Evolutionary conservation across 1,140 invertebrate genomes (phyloP).

Genomic region (Euglossa dilemma): DNA sequence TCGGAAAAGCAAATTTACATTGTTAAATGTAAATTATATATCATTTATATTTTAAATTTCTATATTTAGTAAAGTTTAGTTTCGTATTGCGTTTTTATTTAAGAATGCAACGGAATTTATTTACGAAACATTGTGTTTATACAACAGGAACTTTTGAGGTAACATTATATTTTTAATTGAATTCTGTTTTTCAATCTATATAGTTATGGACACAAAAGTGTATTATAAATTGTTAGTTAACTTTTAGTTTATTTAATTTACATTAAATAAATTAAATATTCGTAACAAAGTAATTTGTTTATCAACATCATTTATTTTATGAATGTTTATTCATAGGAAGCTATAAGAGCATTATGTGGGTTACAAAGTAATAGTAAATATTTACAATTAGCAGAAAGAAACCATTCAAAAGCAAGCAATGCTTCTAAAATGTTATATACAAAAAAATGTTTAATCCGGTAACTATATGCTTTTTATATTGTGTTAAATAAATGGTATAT

Average conservation of each 20-base stretch:
- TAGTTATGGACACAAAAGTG: not conserved
- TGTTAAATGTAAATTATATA: too few species aligned
- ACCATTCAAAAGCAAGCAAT: conserved; percentile 45
- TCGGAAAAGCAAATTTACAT: too few species aligned
- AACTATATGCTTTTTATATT: conserved; percentile 43
- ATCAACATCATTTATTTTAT: not conserved
- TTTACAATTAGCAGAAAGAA: conserved; percentile 61
- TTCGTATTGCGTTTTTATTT: not conserved
- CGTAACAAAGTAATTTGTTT: not conserved
- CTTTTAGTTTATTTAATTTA: not conserved
- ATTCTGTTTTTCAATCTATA: not conserved
- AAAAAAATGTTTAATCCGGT: conserved; percentile 84
- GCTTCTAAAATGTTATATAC: conserved; percentile 76
- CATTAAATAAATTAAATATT: not conserved
- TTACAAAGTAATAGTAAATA: conserved; percentile 88
- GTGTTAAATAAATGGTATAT: not conserved
- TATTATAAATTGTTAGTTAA: not conserved
- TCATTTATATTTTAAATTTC: too few species aligned
- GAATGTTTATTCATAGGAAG: conserved; percentile 83
- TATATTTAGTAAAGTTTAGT: too few species aligned
- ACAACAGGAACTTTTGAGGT: conserved; percentile 63
- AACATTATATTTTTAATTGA: not conserved
- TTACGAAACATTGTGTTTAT: not conserved
- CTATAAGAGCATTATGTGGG: conserved; percentile 85
- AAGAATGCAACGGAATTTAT: conserved; percentile 57